These are phyloP conservation scores for Epirrhoe tristata DNA, from an alignment of 2,888 invertebrate species.

Conservation along the genomic window DNA sequence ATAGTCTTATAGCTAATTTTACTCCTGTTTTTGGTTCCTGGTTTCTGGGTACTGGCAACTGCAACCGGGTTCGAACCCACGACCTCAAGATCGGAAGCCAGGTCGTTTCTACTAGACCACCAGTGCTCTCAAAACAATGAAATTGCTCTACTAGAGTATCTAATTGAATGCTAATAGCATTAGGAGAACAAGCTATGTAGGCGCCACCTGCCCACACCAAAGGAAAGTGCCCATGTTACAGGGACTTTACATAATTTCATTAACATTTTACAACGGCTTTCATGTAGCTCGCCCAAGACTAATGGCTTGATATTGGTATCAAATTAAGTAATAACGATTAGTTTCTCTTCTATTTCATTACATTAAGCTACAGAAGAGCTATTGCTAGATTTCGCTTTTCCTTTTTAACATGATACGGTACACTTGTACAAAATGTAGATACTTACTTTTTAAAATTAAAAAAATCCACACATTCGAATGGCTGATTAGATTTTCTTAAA, in stretches of 20 bases:
- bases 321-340: conserved; percentile 44
- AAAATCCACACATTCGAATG: too few species aligned
- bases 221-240: conserved; percentile 52
- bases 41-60: too few species aligned
- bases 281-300: conserved; percentile 53
- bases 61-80: too few species aligned
- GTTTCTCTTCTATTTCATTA: conserved; percentile 34
- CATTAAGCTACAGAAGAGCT: neutral
- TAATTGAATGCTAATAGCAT: conserved; percentile 39
- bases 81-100: too few species aligned
- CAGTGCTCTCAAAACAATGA: neutral
- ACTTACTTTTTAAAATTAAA: neutral
- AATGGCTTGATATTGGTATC: conserved; percentile 48
- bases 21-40: too few species aligned
- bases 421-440: too few species aligned
- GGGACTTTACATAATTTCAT: conserved; percentile 59
- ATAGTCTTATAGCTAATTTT: too few species aligned
- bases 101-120: too few species aligned
- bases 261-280: conserved; percentile 59
- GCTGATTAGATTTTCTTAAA: too few species aligned
- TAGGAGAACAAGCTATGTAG: conserved; percentile 49
- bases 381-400: too few species aligned
- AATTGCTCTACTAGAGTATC: conserved; percentile 19
- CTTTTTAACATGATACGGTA: too few species aligned
- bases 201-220: conserved; percentile 67